These are phyloP conservation scores for Rallus limicola DNA, from an alignment of 2,113 vertebrate genomes.

Conservation along the genomic window DNA sequence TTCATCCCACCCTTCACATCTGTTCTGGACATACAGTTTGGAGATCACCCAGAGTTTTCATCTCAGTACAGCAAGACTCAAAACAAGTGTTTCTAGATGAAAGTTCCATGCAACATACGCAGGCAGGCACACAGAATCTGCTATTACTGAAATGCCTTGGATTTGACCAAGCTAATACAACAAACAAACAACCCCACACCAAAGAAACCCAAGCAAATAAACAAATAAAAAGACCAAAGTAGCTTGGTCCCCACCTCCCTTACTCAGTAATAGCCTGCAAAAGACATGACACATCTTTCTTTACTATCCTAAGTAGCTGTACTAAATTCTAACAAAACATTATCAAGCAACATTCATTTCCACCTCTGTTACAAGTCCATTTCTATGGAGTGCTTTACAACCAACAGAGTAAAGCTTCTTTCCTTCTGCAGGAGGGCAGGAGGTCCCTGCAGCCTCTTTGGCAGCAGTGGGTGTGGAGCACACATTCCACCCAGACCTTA, in stretches of 20 bases:
- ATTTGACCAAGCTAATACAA: neutral
- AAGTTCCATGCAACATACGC: neutral
- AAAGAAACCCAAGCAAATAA: neutral
- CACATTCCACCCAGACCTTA: neutral
- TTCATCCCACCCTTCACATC: conserved; percentile 26
- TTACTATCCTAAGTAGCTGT: neutral
- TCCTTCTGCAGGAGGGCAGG: neutral
- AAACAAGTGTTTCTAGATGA: conserved; percentile 12
- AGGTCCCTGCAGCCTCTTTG: neutral
- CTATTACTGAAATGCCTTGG: neutral
- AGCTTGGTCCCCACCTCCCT: neutral
- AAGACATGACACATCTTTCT: neutral
- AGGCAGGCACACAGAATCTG: neutral
- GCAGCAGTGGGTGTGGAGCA: neutral
- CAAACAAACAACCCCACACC: neutral
- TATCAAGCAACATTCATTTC: neutral
- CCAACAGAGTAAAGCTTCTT: neutral
- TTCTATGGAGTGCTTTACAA: neutral
- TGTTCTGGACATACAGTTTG: neutral
- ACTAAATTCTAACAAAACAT: neutral
- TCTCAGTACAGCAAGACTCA: neutral
- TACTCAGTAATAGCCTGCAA: neutral
- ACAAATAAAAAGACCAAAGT: neutral
- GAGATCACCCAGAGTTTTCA: conserved; percentile 39
- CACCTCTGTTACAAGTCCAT: neutral